Conservation (phyloP, 1,140 invertebrate species). For the Drosophila nikananu region DNA sequence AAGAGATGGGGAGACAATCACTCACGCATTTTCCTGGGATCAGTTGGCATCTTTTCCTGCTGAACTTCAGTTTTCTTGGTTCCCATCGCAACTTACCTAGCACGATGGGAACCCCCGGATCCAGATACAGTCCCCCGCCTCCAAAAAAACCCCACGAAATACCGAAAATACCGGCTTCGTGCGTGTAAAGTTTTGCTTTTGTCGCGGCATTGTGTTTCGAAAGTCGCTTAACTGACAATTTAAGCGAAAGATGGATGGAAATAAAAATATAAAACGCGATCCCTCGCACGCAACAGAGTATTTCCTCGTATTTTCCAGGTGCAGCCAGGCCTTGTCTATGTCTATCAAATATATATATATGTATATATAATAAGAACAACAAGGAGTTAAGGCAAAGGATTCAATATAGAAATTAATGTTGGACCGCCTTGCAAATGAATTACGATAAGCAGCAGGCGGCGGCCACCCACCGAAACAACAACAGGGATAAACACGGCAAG, state of each 20-base stretch:
- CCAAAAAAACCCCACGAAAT: background rate
- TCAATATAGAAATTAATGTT: slow-evolving; percentile 80
- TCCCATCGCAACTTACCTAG: slow-evolving; percentile 43
- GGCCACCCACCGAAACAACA: slow-evolving; percentile 46
- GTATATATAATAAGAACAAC: background rate
- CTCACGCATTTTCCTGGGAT: slow-evolving; percentile 10
- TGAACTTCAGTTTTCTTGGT: background rate
- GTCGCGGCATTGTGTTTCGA: slow-evolving; percentile 57
- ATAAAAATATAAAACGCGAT: slow-evolving; percentile 47
- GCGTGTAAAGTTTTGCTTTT: slow-evolving; percentile 49
- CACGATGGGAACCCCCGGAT: slow-evolving; percentile 31
- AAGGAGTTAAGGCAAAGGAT: slow-evolving; percentile 49
- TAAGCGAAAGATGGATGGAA: slow-evolving; percentile 47
- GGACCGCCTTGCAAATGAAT: slow-evolving; percentile 68
- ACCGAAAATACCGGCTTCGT: slow-evolving; percentile 11
- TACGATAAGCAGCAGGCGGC: slow-evolving; percentile 75
- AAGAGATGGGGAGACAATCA: background rate
- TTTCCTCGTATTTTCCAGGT: background rate
- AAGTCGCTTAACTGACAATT: slow-evolving; percentile 73
- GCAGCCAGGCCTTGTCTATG: background rate
- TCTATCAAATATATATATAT: slow-evolving; percentile 9
- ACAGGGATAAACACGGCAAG: slow-evolving; percentile 31
- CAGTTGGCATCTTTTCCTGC: background rate
- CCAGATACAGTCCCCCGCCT: slow-evolving; percentile 8
- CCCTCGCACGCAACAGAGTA: slow-evolving; percentile 50